Conservation (phyloP, 1,140 invertebrate genomes). For the Adelges cooleyi region DNA sequence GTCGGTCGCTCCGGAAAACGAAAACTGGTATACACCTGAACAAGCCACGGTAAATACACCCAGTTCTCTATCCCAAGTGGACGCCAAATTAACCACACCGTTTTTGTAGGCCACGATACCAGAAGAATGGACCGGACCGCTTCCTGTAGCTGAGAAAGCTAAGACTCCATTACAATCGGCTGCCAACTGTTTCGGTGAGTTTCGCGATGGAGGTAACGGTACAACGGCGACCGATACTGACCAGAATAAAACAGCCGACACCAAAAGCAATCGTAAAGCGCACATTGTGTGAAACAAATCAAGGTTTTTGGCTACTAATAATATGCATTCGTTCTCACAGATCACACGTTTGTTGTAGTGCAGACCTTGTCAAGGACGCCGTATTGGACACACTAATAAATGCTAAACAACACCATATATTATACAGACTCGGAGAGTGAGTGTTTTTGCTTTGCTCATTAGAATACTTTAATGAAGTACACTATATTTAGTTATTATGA, state of each 20-base stretch:
- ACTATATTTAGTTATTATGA: too few relatives aligned
- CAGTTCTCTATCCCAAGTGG: neutral
- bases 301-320: too few relatives aligned
- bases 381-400: too few relatives aligned
- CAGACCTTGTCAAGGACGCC: too few relatives aligned
- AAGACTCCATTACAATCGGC: neutral
- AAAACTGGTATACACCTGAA: conserved; percentile 9
- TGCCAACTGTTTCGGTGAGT: neutral
- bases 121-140: neutral
- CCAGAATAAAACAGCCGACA: neutral
- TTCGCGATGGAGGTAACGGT: neutral
- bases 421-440: too few relatives aligned
- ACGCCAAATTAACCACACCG: neutral
- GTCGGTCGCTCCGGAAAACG: conserved; percentile 9
- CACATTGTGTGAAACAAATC: too few relatives aligned
- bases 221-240: neutral
- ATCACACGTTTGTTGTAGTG: too few relatives aligned
- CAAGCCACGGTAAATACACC: conserved; percentile 3
- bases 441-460: too few relatives aligned
- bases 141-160: neutral
- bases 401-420: too few relatives aligned
- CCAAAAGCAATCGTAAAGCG: neutral
- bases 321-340: too few relatives aligned
- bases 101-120: neutral
- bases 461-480: too few relatives aligned